phyloP scores from a whole-genome alignment of 2,797 vertebrate genomes.

The Hemibagrus guttatus region DNA sequence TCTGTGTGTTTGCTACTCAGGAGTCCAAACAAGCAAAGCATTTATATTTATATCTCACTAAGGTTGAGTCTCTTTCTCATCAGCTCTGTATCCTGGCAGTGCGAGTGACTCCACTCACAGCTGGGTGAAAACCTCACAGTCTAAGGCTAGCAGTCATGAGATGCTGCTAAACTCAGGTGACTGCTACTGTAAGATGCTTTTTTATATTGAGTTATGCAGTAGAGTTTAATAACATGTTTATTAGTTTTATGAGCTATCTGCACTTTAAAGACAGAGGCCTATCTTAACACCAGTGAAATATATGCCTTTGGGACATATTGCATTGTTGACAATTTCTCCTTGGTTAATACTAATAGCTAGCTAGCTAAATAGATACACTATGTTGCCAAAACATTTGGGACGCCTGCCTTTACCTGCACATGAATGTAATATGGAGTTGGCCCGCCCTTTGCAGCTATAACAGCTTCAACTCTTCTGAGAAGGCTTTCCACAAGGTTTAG shows the following conservation, averaged over 20 bases:
- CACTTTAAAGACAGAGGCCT: neutral
- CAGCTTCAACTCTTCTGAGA: no score
- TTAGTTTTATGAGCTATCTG: neutral
- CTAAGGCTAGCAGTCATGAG: conserved; percentile 63
- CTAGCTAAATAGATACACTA: neutral
- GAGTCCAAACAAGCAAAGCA: neutral
- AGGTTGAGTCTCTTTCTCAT: conserved; percentile 27
- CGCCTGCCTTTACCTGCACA: no score
- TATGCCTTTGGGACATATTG: neutral
- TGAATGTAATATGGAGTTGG: no score
- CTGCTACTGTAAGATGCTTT: neutral
- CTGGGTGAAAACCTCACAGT: conserved; percentile 68
- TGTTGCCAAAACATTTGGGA: no score
- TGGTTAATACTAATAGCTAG: neutral
- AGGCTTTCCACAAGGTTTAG: no score
- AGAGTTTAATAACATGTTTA: neutral
- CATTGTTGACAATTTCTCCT: neutral
- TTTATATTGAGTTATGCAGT: neutral
- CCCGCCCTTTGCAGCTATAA: no score
- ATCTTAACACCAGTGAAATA: neutral
- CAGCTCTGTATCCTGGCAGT: conserved; percentile 68
- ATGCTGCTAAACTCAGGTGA: conserved; percentile 65
- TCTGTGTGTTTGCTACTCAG: neutral
- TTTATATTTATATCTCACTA: neutral
- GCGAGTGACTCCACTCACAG: conserved; percentile 60